Conservation (phyloP, 2,797 vertebrate species). For the Coccyzus lansbergi region DNA sequence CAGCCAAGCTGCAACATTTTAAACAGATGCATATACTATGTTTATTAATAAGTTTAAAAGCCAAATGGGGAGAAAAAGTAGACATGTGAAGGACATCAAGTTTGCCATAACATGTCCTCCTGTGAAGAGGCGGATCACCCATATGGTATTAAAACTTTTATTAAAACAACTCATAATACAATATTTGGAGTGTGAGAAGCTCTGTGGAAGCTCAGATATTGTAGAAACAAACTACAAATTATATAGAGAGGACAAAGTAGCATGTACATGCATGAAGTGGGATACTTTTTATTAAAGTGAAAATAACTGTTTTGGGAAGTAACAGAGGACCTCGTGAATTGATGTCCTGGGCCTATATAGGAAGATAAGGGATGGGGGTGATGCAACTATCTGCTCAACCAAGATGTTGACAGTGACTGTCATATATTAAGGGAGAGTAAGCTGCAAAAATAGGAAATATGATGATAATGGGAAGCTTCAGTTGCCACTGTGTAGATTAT, state of each 20-base stretch:
- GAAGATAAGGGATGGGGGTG: not conserved
- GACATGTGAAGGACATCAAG: not conserved
- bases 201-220: not conserved
- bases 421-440: not conserved
- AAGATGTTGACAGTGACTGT: not conserved
- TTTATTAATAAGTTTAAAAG: not conserved
- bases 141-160: not conserved
- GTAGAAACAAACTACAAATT: not conserved
- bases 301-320: not conserved
- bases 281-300: not conserved
- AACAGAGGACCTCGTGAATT: not conserved
- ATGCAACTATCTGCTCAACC: not conserved
- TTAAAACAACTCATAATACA: not conserved
- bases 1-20: not conserved
- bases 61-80: not conserved
- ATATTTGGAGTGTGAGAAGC: not conserved
- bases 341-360: not conserved
- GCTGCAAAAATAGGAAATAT: not conserved
- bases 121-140: not conserved
- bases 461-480: not conserved
- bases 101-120: not conserved
- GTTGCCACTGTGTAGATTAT: not conserved
- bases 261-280: accelerated
- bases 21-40: not conserved
- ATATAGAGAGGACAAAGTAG: not conserved